Conservation (phyloP, 2,888 invertebrate species). For the Rotaria sp. region DNA sequence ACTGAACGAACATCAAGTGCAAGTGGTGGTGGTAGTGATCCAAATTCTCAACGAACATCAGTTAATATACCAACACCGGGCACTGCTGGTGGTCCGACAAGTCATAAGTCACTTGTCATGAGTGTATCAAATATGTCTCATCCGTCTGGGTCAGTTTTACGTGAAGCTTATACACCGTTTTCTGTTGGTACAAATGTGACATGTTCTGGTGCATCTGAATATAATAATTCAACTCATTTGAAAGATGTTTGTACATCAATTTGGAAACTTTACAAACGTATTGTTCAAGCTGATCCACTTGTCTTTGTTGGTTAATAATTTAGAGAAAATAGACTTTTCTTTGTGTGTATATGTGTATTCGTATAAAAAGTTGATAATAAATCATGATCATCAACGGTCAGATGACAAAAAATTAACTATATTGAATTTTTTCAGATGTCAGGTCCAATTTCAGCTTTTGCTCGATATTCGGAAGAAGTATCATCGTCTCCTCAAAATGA, state of each 20-base stretch:
- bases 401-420: not conserved
- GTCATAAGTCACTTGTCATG: not conserved
- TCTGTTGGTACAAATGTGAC: conserved; percentile 11
- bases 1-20: not conserved
- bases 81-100: not conserved
- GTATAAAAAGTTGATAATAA: not conserved
- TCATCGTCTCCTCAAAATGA: not conserved
- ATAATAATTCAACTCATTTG: conserved; percentile 1
- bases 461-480: not conserved
- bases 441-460: not conserved
- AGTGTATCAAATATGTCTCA: not conserved
- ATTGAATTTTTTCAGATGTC: not conserved
- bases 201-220: not conserved
- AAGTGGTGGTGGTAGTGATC: conserved; percentile 6
- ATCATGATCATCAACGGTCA: not conserved
- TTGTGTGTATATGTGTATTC: not conserved
- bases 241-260: conserved; percentile 18
- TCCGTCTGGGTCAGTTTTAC: not conserved
- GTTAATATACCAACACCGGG: not conserved
- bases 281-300: not conserved
- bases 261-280: not conserved
- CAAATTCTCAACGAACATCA: conserved; percentile 12
- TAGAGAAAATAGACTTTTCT: not conserved
- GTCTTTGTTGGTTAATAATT: not conserved
- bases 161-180: conserved; percentile 18